These are phyloP conservation scores for Vollenhovia emeryi DNA, from an alignment of 1,140 invertebrate genomes.

Conservation along the genomic window DNA sequence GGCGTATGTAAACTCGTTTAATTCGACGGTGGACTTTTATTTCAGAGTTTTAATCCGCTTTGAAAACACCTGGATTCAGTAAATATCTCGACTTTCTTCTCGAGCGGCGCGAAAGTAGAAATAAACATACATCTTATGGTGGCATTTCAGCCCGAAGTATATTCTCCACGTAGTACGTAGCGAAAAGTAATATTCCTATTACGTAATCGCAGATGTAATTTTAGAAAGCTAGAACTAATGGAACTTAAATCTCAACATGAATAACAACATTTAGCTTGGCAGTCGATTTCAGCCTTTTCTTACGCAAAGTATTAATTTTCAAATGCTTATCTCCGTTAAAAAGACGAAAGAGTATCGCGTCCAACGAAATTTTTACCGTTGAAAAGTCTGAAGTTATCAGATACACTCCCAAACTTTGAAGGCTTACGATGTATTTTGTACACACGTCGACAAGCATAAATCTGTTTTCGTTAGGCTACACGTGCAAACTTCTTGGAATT, in stretches of 20 bases:
- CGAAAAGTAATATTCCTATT: not conserved
- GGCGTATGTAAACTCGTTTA: not conserved
- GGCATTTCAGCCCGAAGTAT: not conserved
- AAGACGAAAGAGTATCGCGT: not conserved
- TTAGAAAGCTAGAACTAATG: not conserved
- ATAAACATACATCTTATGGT: not conserved
- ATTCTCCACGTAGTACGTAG: not conserved
- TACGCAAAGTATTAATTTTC: not conserved
- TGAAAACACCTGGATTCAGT: not conserved
- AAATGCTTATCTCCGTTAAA: not conserved
- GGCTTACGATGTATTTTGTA: not conserved
- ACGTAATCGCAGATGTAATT: not conserved
- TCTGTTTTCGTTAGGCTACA: not conserved
- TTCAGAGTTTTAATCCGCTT: not conserved
- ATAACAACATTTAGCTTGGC: not conserved
- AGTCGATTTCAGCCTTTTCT: not conserved
- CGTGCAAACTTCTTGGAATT: conserved; percentile 14
- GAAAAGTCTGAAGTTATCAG: not conserved
- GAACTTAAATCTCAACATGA: not conserved
- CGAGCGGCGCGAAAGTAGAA: not conserved
- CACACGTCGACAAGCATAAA: not conserved
- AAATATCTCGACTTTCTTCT: not conserved
- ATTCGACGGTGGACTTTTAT: not conserved
- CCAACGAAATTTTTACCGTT: not conserved
- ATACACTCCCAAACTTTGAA: not conserved